A percentile compares a stretch with the other conserved stretches of the same genome.
Conservation (phyloP, 2,113 vertebrate genomes). For the Sebastes schlegelii region DNA sequence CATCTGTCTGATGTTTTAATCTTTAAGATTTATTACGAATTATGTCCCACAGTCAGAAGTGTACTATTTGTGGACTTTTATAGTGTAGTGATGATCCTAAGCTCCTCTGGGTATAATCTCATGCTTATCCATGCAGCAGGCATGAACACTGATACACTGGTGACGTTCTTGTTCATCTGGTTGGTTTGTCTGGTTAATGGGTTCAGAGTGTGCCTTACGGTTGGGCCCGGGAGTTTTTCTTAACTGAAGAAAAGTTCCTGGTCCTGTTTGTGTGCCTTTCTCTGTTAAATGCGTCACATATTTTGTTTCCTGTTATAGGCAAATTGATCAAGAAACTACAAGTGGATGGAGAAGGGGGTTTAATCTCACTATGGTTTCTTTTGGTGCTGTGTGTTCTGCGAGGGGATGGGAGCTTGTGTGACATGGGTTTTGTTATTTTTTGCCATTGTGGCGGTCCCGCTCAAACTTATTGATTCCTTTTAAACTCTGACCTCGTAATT, state of each 20-base stretch:
- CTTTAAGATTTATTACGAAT: conserved; percentile 7
- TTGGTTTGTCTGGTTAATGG: conserved; percentile 73
- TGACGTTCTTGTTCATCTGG: conserved; percentile 67
- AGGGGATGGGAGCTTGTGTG: conserved; percentile 62
- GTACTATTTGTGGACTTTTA: conserved; percentile 29
- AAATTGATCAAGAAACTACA: conserved; percentile 30
- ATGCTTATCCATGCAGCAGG: conserved; percentile 57
- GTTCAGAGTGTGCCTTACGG: conserved; percentile 63
- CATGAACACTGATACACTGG: conserved; percentile 77
- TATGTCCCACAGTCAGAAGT: conserved; percentile 19
- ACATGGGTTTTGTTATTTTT: conserved; percentile 15
- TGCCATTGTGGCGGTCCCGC: conserved; percentile 6
- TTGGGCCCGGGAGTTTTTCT: conserved; percentile 65
- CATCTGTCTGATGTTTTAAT: conserved; percentile 7
- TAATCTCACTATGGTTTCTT: conserved; percentile 31
- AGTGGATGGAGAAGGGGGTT: conserved; percentile 47
- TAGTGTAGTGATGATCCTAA: conserved; percentile 33
- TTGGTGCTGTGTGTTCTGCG: conserved; percentile 59
- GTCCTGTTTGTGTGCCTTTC: conserved; percentile 50
- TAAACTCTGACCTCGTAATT: conserved; percentile 36
- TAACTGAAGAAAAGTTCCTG: conserved; percentile 67
- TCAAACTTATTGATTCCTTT: conserved; percentile 20
- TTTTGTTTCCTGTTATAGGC: conserved; percentile 40
- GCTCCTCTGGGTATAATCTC: conserved; percentile 59
- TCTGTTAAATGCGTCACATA: conserved; percentile 40